These are phyloP conservation scores for Sinopyrophorus schimmeli DNA, from an alignment of 2,888 invertebrate species.

Conservation along the genomic window DNA sequence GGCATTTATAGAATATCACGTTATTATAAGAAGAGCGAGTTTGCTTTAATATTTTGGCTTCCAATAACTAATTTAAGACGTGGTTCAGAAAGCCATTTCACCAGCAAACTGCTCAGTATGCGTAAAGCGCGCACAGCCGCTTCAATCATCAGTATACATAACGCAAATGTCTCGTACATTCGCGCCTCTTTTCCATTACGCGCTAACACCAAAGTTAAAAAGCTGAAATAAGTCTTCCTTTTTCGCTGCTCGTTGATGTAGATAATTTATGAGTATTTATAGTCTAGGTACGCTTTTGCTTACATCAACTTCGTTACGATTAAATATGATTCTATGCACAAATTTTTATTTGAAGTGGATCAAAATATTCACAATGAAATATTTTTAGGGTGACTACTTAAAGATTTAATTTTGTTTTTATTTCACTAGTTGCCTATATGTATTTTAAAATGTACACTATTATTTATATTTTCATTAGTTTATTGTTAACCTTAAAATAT, in stretches of 20 bases:
- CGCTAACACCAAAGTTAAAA: conserved; percentile 46
- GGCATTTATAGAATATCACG: no score
- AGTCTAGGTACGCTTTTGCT: conserved; percentile 39
- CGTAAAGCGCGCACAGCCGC: conserved; percentile 40
- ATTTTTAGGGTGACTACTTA: no score
- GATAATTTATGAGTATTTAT: conserved; percentile 50
- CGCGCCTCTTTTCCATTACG: conserved; percentile 49
- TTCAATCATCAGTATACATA: conserved; percentile 51
- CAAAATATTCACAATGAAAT: no score
- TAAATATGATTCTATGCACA: no score
- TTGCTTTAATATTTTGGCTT: no score
- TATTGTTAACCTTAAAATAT: no score
- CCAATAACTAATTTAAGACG: conserved; percentile 38
- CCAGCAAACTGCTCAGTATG: conserved; percentile 42
- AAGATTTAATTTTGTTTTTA: no score
- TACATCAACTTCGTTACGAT: conserved; percentile 14
- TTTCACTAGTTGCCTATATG: no score
- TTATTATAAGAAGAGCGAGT: no score
- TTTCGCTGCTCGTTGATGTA: conserved; percentile 44
- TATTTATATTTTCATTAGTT: no score
- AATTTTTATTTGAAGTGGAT: no score
- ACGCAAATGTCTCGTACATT: conserved; percentile 51
- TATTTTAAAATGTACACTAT: no score
- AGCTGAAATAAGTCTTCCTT: conserved; percentile 50
- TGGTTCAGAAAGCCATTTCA: conserved; percentile 40